Conservation (phyloP, 2,888 invertebrate species). For the Odontothrips loti region DNA sequence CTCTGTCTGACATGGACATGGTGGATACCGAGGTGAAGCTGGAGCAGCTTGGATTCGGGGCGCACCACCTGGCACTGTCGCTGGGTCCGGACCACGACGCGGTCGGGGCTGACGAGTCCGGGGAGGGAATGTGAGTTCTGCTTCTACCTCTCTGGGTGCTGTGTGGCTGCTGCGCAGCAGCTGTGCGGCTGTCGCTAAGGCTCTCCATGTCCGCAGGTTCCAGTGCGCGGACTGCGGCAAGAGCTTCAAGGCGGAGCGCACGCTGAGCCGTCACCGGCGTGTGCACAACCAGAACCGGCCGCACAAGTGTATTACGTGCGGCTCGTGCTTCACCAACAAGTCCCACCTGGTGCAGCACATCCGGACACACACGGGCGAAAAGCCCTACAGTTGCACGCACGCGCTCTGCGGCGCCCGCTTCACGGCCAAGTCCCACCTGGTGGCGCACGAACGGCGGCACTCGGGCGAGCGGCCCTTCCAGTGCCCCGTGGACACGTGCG, state of each 20-base stretch:
- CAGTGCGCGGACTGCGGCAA: conserved; percentile 74
- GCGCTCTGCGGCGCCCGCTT: background rate
- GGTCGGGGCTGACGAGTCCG: background rate
- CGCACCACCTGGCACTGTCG: background rate
- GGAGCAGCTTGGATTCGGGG: background rate
- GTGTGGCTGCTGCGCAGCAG: background rate
- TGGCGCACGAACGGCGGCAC: background rate
- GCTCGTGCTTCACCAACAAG: conserved; percentile 21
- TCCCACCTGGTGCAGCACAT: conserved; percentile 10
- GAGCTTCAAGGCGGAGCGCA: conserved; percentile 66
- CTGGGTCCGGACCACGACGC: background rate
- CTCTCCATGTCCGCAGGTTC: conserved; percentile 44
- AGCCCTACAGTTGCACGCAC: background rate
- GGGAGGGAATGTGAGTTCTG: background rate
- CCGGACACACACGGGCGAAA: conserved; percentile 3
- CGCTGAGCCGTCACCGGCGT: conserved; percentile 71
- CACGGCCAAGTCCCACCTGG: conserved; percentile 10
- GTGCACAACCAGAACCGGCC: conserved; percentile 70
- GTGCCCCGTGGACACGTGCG: background rate
- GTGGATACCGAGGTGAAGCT: too few relatives aligned
- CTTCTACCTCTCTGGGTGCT: too few relatives aligned
- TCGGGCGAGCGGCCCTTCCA: conserved; percentile 7
- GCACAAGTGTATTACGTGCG: conserved; percentile 55
- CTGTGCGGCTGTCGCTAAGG: background rate
- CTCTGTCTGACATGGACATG: too few relatives aligned